A percentile compares a stretch with the other conserved stretches of the same genome.
Conservation (phyloP, 1,140 invertebrate species). For the Thaumetopoea pityocampa region DNA sequence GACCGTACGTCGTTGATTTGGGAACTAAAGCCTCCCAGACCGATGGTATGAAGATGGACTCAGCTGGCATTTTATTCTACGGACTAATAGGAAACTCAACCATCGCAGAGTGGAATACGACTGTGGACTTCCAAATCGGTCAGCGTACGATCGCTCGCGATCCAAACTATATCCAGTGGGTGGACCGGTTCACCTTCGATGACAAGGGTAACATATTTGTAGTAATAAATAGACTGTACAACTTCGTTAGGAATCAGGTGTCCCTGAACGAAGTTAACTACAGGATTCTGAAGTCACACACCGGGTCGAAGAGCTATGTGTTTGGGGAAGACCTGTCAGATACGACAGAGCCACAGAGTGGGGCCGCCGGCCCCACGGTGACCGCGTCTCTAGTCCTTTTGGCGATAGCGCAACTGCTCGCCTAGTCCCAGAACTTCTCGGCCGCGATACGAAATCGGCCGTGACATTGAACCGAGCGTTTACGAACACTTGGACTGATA, state of each 20-base stretch:
- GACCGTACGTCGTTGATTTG: conserved; percentile 71
- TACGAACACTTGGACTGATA: conserved; percentile 43
- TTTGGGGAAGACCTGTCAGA: conserved; percentile 62
- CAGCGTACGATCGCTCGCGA: conserved; percentile 80
- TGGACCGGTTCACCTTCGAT: conserved; percentile 83
- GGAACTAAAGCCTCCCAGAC: conserved; percentile 80
- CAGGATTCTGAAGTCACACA: conserved; percentile 76
- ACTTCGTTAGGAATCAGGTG: conserved; percentile 77
- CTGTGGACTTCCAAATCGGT: conserved; percentile 64
- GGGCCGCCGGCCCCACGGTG: conserved; percentile 34
- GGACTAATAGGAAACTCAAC: conserved; percentile 80
- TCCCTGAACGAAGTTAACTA: conserved; percentile 77
- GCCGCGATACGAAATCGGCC: conserved; percentile 16
- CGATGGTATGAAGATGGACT: conserved; percentile 84
- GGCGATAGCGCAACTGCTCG: conserved; percentile 47
- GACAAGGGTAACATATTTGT: conserved; percentile 79
- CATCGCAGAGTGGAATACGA: conserved; percentile 80
- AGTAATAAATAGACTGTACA: conserved; percentile 80
- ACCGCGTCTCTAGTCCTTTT: conserved; percentile 42
- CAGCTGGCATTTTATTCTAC: conserved; percentile 79
- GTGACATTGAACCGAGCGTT: conserved; percentile 33
- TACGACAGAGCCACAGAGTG: conserved; percentile 21
- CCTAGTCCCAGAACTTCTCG: conserved; percentile 35
- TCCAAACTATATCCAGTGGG: conserved; percentile 81
- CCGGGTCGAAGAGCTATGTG: conserved; percentile 80